phyloP scores from a whole-genome alignment of 2,888 invertebrate genomes.

The Apoda limacodes region DNA sequence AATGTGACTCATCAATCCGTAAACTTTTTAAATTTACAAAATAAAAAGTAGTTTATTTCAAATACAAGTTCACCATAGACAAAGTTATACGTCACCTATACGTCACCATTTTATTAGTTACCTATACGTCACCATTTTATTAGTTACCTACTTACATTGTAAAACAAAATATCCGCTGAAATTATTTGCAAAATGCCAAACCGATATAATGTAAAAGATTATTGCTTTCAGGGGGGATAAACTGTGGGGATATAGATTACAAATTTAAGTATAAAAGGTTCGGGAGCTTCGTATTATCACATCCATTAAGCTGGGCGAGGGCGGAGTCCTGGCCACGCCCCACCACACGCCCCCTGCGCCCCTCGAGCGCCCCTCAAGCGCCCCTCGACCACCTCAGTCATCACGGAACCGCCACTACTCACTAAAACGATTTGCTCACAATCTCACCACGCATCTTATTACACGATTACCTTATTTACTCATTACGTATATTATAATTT shows the following conservation, averaged over 20 bases:
- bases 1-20: no score
- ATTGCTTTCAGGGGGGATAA: constrained; percentile 28
- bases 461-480: constrained; percentile 20
- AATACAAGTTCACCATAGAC: no score
- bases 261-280: constrained; percentile 36
- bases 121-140: no score
- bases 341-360: constrained; percentile 32
- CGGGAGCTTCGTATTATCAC: constrained; percentile 65
- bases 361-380: constrained; percentile 21
- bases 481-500: no score
- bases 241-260: constrained; percentile 54
- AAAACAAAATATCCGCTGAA: no score
- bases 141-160: no score
- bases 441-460: constrained; percentile 51
- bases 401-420: constrained; percentile 29
- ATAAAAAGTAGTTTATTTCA: no score
- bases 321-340: constrained; percentile 23
- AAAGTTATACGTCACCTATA: no score
- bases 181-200: no score
- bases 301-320: constrained; percentile 61
- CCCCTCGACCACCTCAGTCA: constrained; percentile 17
- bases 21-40: no score
- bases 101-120: no score
- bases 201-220: constrained; percentile 32
- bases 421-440: constrained; percentile 57